Evolutionary conservation across 2,113 vertebrate genomes (phyloP).

Genomic region (Camelus bactrianus): DNA sequence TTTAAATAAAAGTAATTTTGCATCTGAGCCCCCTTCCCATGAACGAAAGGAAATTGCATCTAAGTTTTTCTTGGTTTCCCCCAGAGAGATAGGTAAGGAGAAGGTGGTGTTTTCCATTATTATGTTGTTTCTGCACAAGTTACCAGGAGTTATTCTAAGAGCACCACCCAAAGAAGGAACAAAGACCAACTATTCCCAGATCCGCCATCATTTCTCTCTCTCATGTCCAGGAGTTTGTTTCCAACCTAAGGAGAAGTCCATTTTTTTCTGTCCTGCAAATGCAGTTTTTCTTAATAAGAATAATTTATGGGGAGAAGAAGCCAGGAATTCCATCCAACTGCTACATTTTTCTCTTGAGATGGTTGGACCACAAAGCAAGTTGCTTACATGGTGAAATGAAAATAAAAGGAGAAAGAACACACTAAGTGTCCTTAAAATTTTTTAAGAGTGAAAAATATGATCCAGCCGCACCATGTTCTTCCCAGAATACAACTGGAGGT

Average conservation of each 20-base stretch:
- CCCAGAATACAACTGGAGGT: neutral
- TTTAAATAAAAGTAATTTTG: constrained; percentile 1
- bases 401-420: neutral
- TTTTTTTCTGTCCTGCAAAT: neutral
- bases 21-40: neutral
- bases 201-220: neutral
- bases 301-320: neutral
- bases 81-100: neutral
- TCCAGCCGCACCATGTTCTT: neutral
- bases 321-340: neutral
- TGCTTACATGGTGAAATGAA: constrained; percentile 22
- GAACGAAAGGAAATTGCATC: neutral
- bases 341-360: neutral
- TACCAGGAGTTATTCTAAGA: neutral
- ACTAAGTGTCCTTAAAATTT: neutral
- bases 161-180: neutral
- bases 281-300: constrained; percentile 1
- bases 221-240: neutral
- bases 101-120: neutral
- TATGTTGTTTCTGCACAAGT: neutral
- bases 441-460: neutral
- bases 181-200: neutral
- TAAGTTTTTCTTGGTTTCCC: neutral
- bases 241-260: neutral
- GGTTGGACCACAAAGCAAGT: neutral